Evolutionary conservation across 37 sponge, comb jelly and placozoan genomes (phyloP).

Genomic region (Halisarca cf. caerulea): DNA sequence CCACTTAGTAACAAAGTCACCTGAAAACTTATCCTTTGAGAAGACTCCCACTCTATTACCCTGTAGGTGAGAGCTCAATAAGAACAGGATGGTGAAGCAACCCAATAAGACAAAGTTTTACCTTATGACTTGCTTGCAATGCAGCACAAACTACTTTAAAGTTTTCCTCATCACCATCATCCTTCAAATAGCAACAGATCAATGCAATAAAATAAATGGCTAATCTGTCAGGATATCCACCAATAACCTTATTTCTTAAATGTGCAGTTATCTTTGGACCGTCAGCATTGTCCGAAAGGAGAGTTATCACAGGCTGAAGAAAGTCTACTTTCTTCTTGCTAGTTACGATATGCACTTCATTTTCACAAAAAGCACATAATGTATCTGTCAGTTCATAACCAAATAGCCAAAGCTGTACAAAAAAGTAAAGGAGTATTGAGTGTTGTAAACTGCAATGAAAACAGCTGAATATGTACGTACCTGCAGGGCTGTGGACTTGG

Average conservation of each 20-base stretch:
- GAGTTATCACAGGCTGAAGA: constrained; percentile 64
- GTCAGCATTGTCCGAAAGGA: constrained; percentile 39
- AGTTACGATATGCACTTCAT: constrained; percentile 73
- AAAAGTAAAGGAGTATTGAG: not conserved
- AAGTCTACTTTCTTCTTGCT: constrained; percentile 96
- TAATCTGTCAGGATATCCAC: too few species aligned
- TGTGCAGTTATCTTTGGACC: constrained; percentile 61
- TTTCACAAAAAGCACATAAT: constrained; percentile 77
- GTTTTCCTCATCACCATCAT: constrained; percentile 39
- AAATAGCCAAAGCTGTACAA: constrained; percentile 86
- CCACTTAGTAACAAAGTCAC: constrained; percentile 80
- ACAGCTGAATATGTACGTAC: constrained; percentile 23
- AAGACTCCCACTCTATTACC: constrained; percentile 82
- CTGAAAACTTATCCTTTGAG: constrained; percentile 77
- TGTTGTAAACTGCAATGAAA: too few species aligned
- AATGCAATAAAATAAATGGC: constrained; percentile 5
- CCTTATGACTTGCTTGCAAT: constrained; percentile 58
- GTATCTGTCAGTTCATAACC: constrained; percentile 97
- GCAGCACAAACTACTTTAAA: constrained; percentile 42
- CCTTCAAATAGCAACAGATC: constrained; percentile 23
- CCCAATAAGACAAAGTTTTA: too few species aligned
- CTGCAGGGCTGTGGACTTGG: constrained; percentile 86
- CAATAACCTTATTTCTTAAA: constrained; percentile 67
- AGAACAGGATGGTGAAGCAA: too few species aligned
- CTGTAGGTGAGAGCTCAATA: not conserved